Base-by-base conservation (phyloP, 1,140 invertebrate genomes). In the Patella vulgata region DNA sequence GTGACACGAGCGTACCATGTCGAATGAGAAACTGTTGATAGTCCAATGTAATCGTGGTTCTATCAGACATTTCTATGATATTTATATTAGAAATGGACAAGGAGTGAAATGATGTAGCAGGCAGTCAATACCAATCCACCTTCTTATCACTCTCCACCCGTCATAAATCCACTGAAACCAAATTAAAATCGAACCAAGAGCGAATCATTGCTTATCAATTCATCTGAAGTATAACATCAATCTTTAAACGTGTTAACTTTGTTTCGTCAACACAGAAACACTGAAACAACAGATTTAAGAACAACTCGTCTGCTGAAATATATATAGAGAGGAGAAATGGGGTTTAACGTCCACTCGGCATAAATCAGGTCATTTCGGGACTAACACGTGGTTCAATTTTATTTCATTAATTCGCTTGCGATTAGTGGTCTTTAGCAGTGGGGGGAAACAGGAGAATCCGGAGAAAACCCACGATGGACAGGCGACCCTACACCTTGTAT, bases 191-290 rank as follows among this genome's bases (percentile, higher is more conserved):
- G 14, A 28, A 48, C 23, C 46, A 14, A 23, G 21, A 28, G 14
- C 46, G 14, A 48, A 12, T 23, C 21, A 23, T 48, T 28, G 46
- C 23, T 48, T 48, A 48, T 48, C 46, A 48, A 17, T 25, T 25
- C 46, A 48, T 48, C 46, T 23, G n/a, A 25, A 36, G 17, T 14
- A 14, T 17, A 48, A 28, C 21, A n/a, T 48, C 46, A 48, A 48
- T 48, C 46, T 48, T 14, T 36, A 8, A 25, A 48, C 23, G 25
- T 48, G 17, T 14, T 23, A 23, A 25, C 23, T n/a, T 44, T 44
- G 42, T 44, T 44, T 23, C 42, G 42, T 44, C 42, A 44, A 44
- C 42, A 44, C 42, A 23, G 42, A 44, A 44, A 44, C n/a, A n/a
- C n/a, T n/a, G n/a, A n/a, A n/a, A n/a, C n/a, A n/a, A n/a, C n/a